phyloP scores from a whole-genome alignment of 2,797 vertebrate species.

The Halcyon leucocephala region DNA sequence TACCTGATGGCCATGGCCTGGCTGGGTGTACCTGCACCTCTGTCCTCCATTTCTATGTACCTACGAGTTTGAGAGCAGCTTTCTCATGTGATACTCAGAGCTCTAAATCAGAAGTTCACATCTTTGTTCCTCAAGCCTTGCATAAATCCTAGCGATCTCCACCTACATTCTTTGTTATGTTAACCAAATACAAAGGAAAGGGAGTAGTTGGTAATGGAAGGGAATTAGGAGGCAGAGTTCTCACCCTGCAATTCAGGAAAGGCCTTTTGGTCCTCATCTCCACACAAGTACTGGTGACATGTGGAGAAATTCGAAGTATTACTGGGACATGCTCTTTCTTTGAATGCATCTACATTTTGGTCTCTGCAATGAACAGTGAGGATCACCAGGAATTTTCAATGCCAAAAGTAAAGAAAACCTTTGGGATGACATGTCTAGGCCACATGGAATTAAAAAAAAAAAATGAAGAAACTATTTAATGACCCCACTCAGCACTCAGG shows the following conservation, averaged over 20 bases:
- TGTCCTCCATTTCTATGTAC: background rate
- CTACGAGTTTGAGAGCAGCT: background rate
- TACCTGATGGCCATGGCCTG: background rate
- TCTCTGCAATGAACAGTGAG: background rate
- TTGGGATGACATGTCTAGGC: background rate
- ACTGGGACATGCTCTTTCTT: background rate
- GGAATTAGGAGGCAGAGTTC: background rate
- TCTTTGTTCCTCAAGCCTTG: background rate
- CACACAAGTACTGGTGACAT: background rate
- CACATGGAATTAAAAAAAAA: background rate
- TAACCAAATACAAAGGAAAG: background rate
- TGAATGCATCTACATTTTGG: background rate
- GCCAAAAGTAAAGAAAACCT: conserved; percentile 15
- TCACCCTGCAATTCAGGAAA: background rate
- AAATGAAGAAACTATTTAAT: background rate
- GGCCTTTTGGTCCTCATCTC: background rate
- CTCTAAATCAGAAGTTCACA: background rate
- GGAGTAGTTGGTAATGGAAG: background rate
- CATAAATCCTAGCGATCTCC: background rate
- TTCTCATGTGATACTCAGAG: background rate
- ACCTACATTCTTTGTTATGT: background rate
- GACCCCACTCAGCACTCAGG: background rate
- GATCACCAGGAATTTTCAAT: conserved; percentile 35
- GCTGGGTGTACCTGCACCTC: background rate
- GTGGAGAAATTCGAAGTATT: background rate